Evolutionary conservation across 2,888 invertebrate species (phyloP).

Genomic region (Oscheius sp.): DNA sequence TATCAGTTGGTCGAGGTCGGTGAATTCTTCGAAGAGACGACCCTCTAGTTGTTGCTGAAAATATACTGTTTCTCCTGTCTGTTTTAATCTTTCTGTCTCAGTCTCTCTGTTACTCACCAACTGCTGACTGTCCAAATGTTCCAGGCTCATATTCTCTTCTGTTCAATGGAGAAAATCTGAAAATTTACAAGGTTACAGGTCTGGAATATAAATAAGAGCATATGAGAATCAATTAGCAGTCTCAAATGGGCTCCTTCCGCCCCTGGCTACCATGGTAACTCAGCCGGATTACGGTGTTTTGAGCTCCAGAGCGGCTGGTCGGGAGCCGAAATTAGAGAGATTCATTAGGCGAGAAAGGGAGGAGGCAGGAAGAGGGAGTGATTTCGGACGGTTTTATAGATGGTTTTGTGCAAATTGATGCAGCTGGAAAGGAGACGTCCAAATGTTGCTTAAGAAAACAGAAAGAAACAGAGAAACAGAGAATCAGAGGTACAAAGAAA

Average conservation of each 20-base stretch:
- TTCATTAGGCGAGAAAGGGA: background rate
- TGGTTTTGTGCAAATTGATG: background rate
- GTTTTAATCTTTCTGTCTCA: no score
- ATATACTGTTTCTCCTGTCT: no score
- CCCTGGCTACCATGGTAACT: constrained; percentile 8
- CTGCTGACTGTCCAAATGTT: constrained; percentile 10
- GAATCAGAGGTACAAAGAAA: background rate
- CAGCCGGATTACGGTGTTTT: constrained; percentile 29
- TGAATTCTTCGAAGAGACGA: constrained; percentile 28
- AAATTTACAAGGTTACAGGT: no score
- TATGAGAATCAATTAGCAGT: constrained; percentile 18
- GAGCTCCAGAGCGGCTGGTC: no score
- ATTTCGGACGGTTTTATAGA: background rate
- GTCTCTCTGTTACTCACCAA: background rate
- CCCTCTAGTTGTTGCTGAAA: constrained; percentile 21
- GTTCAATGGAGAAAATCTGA: no score
- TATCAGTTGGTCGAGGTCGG: constrained; percentile 20
- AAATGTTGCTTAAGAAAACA: background rate
- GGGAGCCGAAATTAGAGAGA: background rate
- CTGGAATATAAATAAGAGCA: no score
- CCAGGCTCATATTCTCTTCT: background rate
- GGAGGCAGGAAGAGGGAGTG: background rate
- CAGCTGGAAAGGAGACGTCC: background rate
- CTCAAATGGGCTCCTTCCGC: constrained; percentile 32
- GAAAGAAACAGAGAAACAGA: background rate